These are phyloP conservation scores for Lamellibrachia columna DNA, from an alignment of 2,888 invertebrate genomes.

Conservation along the genomic window DNA sequence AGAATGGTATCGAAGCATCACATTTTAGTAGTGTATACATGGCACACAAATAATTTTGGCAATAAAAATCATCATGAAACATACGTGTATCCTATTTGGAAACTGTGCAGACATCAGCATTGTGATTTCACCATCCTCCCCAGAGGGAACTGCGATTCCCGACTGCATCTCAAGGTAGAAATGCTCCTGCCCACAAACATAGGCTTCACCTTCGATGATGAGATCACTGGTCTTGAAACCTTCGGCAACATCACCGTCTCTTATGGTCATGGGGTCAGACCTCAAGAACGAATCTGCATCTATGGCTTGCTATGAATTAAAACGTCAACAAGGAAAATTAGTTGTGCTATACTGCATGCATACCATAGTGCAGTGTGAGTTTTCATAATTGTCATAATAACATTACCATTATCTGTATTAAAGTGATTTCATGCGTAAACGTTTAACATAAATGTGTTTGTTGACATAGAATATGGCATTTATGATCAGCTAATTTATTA, in stretches of 20 bases:
- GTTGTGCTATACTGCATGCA: background rate
- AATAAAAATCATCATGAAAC: background rate
- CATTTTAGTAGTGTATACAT: too few species aligned
- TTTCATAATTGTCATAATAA: too few species aligned
- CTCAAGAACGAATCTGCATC: slow-evolving; percentile 76
- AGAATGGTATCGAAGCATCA: too few species aligned
- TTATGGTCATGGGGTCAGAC: slow-evolving; percentile 14
- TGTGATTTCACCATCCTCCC: slow-evolving; percentile 84
- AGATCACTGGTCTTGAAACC: slow-evolving; percentile 77
- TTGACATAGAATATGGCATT: background rate
- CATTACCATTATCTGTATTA: too few species aligned
- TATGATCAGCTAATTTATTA: background rate
- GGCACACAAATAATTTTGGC: background rate
- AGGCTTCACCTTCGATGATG: slow-evolving; percentile 80
- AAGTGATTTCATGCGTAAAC: background rate
- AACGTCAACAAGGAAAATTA: background rate
- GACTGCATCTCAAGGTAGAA: slow-evolving; percentile 89
- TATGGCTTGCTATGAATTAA: slow-evolving; percentile 76
- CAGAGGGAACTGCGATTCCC: slow-evolving; percentile 70
- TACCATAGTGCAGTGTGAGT: background rate
- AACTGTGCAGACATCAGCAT: slow-evolving; percentile 81
- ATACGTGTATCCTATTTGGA: slow-evolving; percentile 35
- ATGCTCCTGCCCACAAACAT: slow-evolving; percentile 93
- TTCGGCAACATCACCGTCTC: slow-evolving; percentile 73
- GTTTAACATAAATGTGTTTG: background rate